Conservation (phyloP, 2,888 invertebrate genomes). For the Ametastegia equiseti region DNA sequence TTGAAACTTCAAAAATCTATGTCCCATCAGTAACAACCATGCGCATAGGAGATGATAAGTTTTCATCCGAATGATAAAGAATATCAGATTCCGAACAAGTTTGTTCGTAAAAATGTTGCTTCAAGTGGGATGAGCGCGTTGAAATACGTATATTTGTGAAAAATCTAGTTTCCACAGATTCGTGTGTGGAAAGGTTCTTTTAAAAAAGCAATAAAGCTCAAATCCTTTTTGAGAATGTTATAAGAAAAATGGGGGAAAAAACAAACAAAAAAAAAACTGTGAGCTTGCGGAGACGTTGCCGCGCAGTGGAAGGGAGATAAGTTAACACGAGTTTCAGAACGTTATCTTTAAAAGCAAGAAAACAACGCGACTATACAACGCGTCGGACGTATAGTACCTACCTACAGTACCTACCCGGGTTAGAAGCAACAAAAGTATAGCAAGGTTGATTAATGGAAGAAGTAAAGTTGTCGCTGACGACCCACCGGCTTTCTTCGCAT, state of each 20-base stretch:
- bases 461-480: slow-evolving; percentile 69
- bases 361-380: slow-evolving; percentile 70
- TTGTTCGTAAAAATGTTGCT: no score
- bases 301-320: slow-evolving; percentile 32
- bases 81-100: no score
- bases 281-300: neutral
- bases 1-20: no score
- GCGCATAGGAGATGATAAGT: no score
- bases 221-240: neutral
- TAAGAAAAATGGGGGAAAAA: slow-evolving; percentile 1
- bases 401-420: no score
- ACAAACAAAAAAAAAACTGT: neutral
- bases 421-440: slow-evolving; percentile 65
- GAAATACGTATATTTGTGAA: neutral
- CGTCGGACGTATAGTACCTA: slow-evolving; percentile 33
- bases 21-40: no score
- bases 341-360: slow-evolving; percentile 71
- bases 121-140: no score
- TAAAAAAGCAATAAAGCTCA: neutral
- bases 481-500: slow-evolving; percentile 34
- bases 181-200: neutral
- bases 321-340: slow-evolving; percentile 55
- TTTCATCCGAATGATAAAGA: no score
- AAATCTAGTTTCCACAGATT: neutral
- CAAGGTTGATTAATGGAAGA: slow-evolving; percentile 72